Evolutionary conservation across 2,113 vertebrate genomes (phyloP).

Genomic region (Odontesthes bonariensis): DNA sequence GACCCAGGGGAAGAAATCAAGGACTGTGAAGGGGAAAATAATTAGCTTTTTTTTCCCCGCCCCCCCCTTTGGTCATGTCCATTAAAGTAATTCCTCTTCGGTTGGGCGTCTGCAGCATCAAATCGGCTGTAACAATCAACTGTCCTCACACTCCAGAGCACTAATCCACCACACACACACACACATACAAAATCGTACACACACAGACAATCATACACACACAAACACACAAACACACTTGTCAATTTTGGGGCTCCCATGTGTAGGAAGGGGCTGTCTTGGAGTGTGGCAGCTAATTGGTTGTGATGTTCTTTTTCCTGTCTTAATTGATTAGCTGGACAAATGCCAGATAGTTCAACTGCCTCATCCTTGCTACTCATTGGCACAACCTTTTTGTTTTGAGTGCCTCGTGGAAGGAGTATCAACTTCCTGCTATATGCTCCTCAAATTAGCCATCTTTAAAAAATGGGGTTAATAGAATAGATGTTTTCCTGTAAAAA

Average conservation of each 20-base stretch:
- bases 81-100: constrained; percentile 67
- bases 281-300: constrained; percentile 69
- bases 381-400: constrained; percentile 18
- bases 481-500: too few relatives aligned
- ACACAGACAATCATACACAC: too few relatives aligned
- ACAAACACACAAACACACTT: constrained; percentile 17
- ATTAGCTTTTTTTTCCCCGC: constrained; percentile 51
- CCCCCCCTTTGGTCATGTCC: constrained; percentile 48
- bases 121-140: constrained; percentile 75
- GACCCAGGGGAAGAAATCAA: constrained; percentile 63
- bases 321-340: constrained; percentile 68
- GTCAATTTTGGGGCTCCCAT: constrained; percentile 62
- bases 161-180: constrained; percentile 56
- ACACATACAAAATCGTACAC: too few relatives aligned
- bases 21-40: constrained; percentile 71
- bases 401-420: constrained; percentile 33
- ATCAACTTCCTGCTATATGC: constrained; percentile 29
- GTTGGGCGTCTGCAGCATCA: constrained; percentile 53
- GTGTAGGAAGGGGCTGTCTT: constrained; percentile 56
- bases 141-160: constrained; percentile 70
- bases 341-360: constrained; percentile 35
- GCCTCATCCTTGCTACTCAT: constrained; percentile 1
- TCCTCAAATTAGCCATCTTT: background rate
- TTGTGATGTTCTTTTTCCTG: constrained; percentile 63
- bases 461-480: too few relatives aligned